phyloP scores from a whole-genome alignment of 2,113 vertebrate species.

The Meleagris gallopavo region DNA sequence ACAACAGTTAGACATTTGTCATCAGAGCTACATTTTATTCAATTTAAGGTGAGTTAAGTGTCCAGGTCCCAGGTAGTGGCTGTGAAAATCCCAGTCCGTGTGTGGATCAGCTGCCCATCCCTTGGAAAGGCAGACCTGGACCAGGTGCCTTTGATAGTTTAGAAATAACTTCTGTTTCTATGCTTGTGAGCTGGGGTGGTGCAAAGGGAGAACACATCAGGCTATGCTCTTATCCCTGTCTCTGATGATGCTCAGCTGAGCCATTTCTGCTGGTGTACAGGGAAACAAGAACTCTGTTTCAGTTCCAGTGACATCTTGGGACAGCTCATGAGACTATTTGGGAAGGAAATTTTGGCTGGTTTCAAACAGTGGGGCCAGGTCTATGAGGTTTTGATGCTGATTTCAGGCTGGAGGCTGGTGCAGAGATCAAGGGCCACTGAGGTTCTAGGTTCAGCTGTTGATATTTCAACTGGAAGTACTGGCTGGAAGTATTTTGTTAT shows the following conservation, averaged over 20 bases:
- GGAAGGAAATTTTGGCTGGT: not conserved
- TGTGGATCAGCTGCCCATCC: not conserved
- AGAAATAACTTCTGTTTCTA: accelerated
- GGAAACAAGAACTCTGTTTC: not conserved
- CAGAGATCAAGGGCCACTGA: not conserved
- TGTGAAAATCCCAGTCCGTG: not conserved
- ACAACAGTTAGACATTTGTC: not conserved
- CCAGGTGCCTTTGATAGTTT: not conserved
- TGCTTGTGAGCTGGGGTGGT: accelerated
- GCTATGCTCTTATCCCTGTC: not conserved
- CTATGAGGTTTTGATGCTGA: not conserved
- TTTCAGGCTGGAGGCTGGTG: not conserved
- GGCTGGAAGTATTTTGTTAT: not conserved
- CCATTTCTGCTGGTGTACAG: not conserved
- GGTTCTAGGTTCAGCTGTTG: not conserved
- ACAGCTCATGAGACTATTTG: not conserved
- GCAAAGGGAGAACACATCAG: not conserved
- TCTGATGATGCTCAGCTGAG: accelerated
- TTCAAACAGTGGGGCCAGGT: not conserved
- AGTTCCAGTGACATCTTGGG: not conserved
- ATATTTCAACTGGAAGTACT: not conserved
- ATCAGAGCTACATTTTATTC: not conserved
- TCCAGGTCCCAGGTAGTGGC: not conserved
- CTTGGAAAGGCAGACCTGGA: not conserved
- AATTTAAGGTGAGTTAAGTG: not conserved